Evolutionary conservation across 2,797 vertebrate species (phyloP), one percentile per base, ranked within the genome.

Genomic region (Anas bahamensis): DNA sequence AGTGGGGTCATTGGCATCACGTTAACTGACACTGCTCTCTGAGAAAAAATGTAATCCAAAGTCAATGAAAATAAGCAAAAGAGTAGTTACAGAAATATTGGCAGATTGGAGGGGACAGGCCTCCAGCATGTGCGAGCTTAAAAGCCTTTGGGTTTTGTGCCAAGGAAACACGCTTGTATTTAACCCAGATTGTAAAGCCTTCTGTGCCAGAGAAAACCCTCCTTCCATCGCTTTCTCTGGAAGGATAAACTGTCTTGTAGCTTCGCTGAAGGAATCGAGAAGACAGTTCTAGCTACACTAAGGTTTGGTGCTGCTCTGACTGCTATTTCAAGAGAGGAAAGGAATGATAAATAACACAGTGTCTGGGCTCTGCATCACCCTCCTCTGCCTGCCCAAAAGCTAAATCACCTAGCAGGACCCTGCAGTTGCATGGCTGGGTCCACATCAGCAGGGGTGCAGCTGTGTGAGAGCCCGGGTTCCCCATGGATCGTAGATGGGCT

Each of bases 401-500:
- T 86, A 63, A 74, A 74, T 46, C 74, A 74, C 68, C 42, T 70
- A 56, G 74, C 68, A 84, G 56, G 55, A 68, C 70, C 53, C 65
- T 83, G 76, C 33, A 55, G 75, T 88, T 60, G 52, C 26, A 59
- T 35, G 53, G 80, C 50, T 65, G 73, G 16, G 8, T 78, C 46
- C 16, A 15, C 68, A 71, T 57, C 72, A 73, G 26, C 72, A 29
- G 28, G 11, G 41, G 10, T 84, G 71, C 56, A 3, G 3, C 83
- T 88, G 44, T 55, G 68, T 84, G 42, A 79, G 83, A 79, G 71
- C 85, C 88, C 33, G 9, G 37, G 31, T 31, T 95, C 80, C 88
- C 17, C 0, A 73, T 17, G 63, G 74, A 84, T 79, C 83, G 77
- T 50, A 75, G 65, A 74, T 18, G 84, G 82, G 90, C 98, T 98